phyloP scores from a whole-genome alignment of 2,888 invertebrate species.

The Phyto melanocephala region DNA sequence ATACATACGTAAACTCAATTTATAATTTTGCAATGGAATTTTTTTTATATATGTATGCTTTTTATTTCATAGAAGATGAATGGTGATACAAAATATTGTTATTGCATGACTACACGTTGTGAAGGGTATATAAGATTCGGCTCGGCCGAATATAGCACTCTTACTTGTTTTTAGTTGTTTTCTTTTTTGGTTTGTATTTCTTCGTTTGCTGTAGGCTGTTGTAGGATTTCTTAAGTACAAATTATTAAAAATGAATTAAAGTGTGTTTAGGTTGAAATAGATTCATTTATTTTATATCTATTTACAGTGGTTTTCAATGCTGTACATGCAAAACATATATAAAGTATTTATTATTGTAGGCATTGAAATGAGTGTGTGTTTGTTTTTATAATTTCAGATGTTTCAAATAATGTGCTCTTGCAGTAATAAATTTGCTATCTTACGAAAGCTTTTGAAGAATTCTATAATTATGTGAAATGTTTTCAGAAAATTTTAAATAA shows the following conservation, averaged over 20 bases:
- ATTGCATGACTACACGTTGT: no score
- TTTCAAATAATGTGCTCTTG: neutral
- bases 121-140: no score
- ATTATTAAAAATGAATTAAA: conserved; percentile 15
- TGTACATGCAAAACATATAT: no score
- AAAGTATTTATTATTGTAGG: neutral
- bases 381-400: neutral
- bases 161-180: conserved; percentile 17
- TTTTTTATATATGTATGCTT: no score
- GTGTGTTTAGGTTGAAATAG: conserved; percentile 2
- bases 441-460: no score
- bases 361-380: neutral
- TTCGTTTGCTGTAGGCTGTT: neutral
- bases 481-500: no score
- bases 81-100: no score
- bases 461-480: no score
- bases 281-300: conserved; percentile 26
- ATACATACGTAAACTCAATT: no score
- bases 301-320: neutral
- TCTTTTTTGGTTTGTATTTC: neutral
- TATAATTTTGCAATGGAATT: no score
- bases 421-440: neutral
- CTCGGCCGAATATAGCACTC: no score
- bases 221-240: conserved; percentile 16
- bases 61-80: no score